Percentiles rank a stretch among this genome's conserved stretches.
Evolutionary conservation across 2,113 vertebrate species (phyloP).

Genomic region (Ammodytes dubius): DNA sequence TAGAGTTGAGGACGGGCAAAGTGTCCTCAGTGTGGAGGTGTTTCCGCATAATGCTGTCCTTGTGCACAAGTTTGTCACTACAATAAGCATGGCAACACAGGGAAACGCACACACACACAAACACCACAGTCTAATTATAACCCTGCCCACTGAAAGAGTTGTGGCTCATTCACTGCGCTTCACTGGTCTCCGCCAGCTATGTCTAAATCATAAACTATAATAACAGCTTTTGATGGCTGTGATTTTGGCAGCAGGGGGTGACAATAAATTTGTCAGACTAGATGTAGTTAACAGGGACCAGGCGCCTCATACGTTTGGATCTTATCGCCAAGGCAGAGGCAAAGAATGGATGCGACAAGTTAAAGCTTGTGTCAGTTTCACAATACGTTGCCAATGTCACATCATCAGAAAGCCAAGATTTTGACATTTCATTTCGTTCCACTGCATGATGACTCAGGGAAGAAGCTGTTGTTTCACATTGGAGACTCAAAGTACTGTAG

Average conservation of each 20-base stretch:
- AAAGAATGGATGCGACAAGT: neutral
- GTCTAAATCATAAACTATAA: slow-evolving; percentile 22
- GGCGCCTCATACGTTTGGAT: neutral
- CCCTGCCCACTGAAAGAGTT: neutral
- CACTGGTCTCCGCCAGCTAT: neutral
- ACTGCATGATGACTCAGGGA: neutral
- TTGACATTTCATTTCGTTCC: no score
- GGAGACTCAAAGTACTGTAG: no score
- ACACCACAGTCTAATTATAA: slow-evolving; percentile 14
- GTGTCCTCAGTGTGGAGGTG: slow-evolving; percentile 16
- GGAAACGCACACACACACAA: neutral
- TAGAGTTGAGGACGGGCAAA: slow-evolving; percentile 9
- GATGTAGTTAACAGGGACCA: neutral
- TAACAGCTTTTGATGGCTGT: neutral
- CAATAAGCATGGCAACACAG: neutral
- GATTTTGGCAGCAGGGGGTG: slow-evolving; percentile 20
- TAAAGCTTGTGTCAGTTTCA: slow-evolving; percentile 4
- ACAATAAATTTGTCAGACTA: slow-evolving; percentile 28
- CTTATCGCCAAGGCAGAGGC: neutral
- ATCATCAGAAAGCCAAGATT: neutral
- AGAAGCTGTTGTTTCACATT: neutral
- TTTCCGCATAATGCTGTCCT: slow-evolving; percentile 11
- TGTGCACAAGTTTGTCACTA: neutral
- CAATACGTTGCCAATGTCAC: neutral
- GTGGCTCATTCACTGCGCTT: neutral